Evolutionary conservation across 2,113 vertebrate genomes (phyloP).

Genomic region (Leucoraja erinaceus): DNA sequence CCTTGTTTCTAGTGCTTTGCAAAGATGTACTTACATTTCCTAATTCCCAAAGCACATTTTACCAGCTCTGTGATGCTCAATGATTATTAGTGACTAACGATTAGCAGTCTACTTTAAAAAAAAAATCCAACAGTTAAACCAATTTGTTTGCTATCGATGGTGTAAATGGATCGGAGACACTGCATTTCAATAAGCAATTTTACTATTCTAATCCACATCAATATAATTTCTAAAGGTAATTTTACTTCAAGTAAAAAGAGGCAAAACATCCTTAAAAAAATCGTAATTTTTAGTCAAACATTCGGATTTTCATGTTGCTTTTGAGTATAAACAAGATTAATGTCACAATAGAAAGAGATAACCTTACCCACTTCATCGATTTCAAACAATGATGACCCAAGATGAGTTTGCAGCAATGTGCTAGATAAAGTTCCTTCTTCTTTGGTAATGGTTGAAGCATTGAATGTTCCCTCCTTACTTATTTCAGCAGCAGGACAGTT

Average conservation of each 20-base stretch:
- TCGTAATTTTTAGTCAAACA: neutral
- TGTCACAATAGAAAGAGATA: neutral
- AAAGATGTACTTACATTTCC: too few species aligned
- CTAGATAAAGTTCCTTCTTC: neutral
- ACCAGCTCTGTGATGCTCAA: neutral
- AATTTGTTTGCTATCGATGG: neutral
- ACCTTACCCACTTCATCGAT: slow-evolving; percentile 14
- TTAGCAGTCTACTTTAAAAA: neutral
- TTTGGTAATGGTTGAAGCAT: neutral
- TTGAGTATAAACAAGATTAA: neutral
- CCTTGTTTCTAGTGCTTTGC: too few species aligned
- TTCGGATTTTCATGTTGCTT: neutral
- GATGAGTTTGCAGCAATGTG: neutral
- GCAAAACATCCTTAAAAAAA: neutral
- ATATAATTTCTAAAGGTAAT: neutral
- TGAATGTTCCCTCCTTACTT: neutral
- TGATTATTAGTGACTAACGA: neutral
- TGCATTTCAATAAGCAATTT: neutral
- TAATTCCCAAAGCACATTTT: neutral
- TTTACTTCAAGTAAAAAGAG: neutral
- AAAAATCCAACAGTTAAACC: neutral
- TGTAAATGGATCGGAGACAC: neutral
- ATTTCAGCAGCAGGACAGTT: neutral
- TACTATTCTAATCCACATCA: neutral
- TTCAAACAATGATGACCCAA: neutral